phyloP scores from a whole-genome alignment of 2,888 invertebrate species.

The Entomobrya proxima region DNA sequence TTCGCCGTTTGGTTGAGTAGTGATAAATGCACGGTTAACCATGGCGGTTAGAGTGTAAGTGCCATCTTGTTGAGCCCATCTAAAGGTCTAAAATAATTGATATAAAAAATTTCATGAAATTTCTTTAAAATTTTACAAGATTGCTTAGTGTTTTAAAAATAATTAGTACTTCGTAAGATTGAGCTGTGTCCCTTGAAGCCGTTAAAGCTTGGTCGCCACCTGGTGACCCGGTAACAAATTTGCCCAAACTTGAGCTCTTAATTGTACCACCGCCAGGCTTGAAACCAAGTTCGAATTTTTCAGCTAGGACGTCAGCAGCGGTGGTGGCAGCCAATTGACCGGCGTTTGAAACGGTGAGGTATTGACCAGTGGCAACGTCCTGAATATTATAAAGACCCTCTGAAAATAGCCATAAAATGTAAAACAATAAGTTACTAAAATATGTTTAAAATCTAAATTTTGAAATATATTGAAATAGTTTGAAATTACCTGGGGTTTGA shows the following conservation, averaged over 20 bases:
- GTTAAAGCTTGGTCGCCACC: slow-evolving; percentile 48
- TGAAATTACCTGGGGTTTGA: slow-evolving; percentile 62
- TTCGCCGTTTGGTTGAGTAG: slow-evolving; percentile 34
- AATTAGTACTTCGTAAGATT: slow-evolving; percentile 51
- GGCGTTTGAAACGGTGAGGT: slow-evolving; percentile 38
- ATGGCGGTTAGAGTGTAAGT: slow-evolving; percentile 68
- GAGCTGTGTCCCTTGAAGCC: slow-evolving; percentile 61
- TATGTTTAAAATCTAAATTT: too few relatives aligned
- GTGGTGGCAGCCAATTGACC: slow-evolving; percentile 59
- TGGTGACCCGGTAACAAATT: slow-evolving; percentile 65
- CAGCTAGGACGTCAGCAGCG: slow-evolving; percentile 65
- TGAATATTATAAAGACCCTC: slow-evolving; percentile 70
- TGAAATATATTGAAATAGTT: too few relatives aligned
- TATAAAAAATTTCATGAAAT: neutral
- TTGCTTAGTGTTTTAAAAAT: neutral
- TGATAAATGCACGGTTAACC: slow-evolving; percentile 64
- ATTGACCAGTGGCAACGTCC: slow-evolving; percentile 65
- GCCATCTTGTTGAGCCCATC: slow-evolving; percentile 66
- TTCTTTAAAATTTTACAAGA: neutral
- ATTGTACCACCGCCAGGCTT: slow-evolving; percentile 68
- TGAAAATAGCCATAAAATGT: too few relatives aligned
- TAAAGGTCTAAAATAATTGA: slow-evolving; percentile 39
- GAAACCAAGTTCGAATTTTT: slow-evolving; percentile 67
- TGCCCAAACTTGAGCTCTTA: slow-evolving; percentile 15
- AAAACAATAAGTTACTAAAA: too few relatives aligned